These are phyloP conservation scores for Cyclophora punctaria DNA, from an alignment of 2,888 invertebrate genomes.

Conservation along the genomic window DNA sequence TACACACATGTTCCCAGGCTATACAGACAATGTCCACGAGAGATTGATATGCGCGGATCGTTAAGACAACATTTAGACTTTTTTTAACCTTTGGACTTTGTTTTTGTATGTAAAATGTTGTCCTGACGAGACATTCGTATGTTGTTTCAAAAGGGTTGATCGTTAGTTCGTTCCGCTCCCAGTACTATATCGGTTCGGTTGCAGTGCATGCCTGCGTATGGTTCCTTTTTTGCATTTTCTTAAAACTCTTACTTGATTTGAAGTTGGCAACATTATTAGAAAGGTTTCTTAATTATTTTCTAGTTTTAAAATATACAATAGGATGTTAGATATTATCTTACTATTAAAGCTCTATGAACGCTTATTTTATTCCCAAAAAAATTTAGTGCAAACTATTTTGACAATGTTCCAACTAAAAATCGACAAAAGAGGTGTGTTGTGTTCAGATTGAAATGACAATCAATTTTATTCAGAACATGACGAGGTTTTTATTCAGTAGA, in stretches of 20 bases:
- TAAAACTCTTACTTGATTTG: background rate
- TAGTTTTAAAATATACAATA: too few relatives aligned
- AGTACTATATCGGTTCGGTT: slow-evolving; percentile 45
- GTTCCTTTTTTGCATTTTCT: background rate
- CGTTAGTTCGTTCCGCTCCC: slow-evolving; percentile 52
- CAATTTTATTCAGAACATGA: slow-evolving; percentile 4
- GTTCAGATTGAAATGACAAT: background rate
- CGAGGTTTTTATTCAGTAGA: slow-evolving; percentile 2
- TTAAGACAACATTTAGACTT: slow-evolving; percentile 24
- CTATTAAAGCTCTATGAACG: too few relatives aligned
- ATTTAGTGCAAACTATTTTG: too few relatives aligned
- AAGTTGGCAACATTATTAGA: too few relatives aligned
- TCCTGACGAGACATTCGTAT: slow-evolving; percentile 44
- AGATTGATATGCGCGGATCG: slow-evolving; percentile 26
- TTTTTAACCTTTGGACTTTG: background rate
- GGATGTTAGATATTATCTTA: too few relatives aligned
- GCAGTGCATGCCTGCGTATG: slow-evolving; percentile 47
- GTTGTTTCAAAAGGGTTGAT: slow-evolving; percentile 76
- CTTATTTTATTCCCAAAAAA: too few relatives aligned
- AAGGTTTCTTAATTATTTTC: too few relatives aligned
- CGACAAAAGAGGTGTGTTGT: too few relatives aligned
- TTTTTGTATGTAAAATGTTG: slow-evolving; percentile 24
- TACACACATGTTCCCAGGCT: background rate
- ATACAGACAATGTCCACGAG: slow-evolving; percentile 10
- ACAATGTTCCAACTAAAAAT: too few relatives aligned